These are phyloP conservation scores for Girardia tigrina DNA, from an alignment of 2,888 invertebrate species.

Conservation along the genomic window DNA sequence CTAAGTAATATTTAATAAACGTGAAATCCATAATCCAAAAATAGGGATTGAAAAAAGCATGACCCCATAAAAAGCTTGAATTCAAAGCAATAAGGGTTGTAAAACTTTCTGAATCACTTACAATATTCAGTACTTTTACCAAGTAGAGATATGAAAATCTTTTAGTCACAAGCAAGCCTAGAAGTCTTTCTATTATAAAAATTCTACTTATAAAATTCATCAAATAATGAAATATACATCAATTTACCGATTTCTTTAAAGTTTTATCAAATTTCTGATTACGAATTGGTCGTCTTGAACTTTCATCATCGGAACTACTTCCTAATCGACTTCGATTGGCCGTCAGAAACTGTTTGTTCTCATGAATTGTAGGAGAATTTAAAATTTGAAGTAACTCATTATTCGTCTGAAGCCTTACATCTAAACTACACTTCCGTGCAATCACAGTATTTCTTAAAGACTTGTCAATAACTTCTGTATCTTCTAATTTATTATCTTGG, in stretches of 20 bases:
- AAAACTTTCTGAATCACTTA: no score
- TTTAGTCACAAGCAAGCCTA: no score
- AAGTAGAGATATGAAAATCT: no score
- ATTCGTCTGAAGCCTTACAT: neutral
- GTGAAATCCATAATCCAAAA: no score
- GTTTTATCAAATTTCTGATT: neutral
- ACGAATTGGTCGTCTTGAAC: neutral
- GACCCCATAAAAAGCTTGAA: no score
- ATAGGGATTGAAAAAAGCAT: no score
- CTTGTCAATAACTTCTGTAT: neutral
- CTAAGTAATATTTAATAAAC: no score
- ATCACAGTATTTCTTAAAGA: neutral
- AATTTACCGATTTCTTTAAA: neutral
- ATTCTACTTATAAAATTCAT: no score
- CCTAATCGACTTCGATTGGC: neutral
- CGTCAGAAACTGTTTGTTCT: neutral
- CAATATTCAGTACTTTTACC: no score
- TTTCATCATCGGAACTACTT: constrained; percentile 13
- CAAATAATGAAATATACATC: no score
- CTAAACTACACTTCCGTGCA: neutral
- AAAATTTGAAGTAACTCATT: neutral
- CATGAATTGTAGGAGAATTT: neutral
- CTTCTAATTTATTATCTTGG: neutral
- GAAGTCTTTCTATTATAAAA: no score
- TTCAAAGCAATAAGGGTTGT: no score